Evolutionary conservation across 2,113 vertebrate species (phyloP).

Genomic region (Ictalurus furcatus): DNA sequence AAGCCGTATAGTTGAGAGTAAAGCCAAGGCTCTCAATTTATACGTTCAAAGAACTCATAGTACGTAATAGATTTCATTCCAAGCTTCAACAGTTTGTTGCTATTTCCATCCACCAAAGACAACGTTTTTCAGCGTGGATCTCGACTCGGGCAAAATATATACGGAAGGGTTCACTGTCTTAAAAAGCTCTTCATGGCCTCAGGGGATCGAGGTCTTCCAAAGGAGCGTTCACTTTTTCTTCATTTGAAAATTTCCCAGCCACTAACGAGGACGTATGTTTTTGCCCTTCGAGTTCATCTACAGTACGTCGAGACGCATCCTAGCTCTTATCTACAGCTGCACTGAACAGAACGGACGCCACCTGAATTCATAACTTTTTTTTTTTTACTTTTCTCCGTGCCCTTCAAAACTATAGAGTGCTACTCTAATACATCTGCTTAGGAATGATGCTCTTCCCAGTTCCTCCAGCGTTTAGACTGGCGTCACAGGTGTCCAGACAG

Average conservation of each 20-base stretch:
- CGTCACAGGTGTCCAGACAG: constrained; percentile 33
- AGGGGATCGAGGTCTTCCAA: not conserved
- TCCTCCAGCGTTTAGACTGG: not conserved
- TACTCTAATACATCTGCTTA: not conserved
- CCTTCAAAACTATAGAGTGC: not conserved
- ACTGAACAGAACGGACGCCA: not conserved
- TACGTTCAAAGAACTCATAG: not conserved
- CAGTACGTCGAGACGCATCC: not conserved
- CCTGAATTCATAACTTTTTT: not conserved
- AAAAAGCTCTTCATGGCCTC: not conserved
- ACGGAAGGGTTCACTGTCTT: not conserved
- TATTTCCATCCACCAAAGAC: not conserved
- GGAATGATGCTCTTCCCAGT: not conserved
- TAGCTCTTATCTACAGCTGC: not conserved
- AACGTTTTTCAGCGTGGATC: not conserved
- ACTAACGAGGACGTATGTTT: not conserved
- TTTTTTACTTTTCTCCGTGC: not conserved
- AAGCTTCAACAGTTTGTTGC: not conserved
- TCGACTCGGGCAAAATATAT: not conserved
- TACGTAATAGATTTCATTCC: not conserved
- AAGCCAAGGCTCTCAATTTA: not conserved
- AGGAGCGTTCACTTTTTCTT: not conserved
- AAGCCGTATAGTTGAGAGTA: not conserved
- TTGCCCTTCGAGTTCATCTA: not conserved
- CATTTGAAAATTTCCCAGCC: constrained; percentile 19